Percentiles rank a stretch among this genome's conserved stretches.
Evolutionary conservation across 1,140 invertebrate species (phyloP).

Genomic region (Nebria ingens): DNA sequence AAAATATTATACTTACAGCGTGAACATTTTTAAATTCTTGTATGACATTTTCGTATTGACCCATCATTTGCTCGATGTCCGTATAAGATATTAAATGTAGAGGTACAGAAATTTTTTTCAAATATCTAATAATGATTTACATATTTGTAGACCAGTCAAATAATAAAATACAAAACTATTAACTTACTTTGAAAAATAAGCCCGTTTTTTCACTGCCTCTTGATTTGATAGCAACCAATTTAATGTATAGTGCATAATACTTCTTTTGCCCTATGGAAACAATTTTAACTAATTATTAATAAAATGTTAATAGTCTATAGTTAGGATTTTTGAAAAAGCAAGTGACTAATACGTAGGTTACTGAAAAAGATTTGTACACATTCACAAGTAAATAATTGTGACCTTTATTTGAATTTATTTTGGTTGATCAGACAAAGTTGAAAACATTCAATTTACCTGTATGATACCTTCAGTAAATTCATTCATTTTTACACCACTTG

Average conservation of each 20-base stretch:
- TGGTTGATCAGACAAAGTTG: too few relatives aligned
- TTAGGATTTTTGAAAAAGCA: background rate
- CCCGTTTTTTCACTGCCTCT: background rate
- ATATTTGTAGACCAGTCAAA: too few relatives aligned
- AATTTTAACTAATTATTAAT: too few relatives aligned
- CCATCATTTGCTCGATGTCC: background rate
- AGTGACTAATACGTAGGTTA: too few relatives aligned
- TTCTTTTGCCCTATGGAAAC: background rate
- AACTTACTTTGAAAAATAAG: background rate
- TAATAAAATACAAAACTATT: too few relatives aligned
- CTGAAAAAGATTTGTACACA: too few relatives aligned
- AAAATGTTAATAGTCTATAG: background rate
- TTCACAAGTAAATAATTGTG: too few relatives aligned
- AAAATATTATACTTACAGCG: background rate
- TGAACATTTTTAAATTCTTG: conserved; percentile 1
- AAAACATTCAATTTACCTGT: too few relatives aligned
- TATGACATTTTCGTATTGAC: background rate
- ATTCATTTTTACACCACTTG: background rate
- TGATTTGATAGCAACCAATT: conserved; percentile 1
- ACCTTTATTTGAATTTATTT: too few relatives aligned
- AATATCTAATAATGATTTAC: too few relatives aligned
- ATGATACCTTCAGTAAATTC: background rate
- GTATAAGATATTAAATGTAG: background rate
- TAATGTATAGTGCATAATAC: background rate
- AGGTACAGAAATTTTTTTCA: background rate